Conservation (phyloP, 2,113 vertebrate species). For the Progne subis region DNA sequence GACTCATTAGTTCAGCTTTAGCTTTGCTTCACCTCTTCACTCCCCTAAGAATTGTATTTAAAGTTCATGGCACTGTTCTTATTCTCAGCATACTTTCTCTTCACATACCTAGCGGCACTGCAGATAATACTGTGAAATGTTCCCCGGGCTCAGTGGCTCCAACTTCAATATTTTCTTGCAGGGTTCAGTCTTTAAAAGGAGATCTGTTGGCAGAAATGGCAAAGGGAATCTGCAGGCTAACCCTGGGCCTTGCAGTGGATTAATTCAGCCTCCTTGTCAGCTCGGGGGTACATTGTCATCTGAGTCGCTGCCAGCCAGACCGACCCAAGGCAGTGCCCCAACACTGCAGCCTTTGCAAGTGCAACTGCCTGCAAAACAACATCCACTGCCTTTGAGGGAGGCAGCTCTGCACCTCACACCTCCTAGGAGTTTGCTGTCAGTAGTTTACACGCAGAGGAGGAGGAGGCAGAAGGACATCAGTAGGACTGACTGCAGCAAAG, state of each 20-base stretch:
- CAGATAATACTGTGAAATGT: background rate
- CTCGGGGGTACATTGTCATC: background rate
- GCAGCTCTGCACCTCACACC: background rate
- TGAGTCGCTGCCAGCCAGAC: background rate
- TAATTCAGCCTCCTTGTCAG: background rate
- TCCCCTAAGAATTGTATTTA: conserved; percentile 18
- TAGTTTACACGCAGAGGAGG: background rate
- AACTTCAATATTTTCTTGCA: background rate
- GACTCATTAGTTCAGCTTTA: conserved; percentile 38
- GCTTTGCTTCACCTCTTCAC: conserved; percentile 31
- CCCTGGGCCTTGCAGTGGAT: background rate
- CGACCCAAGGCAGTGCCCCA: background rate
- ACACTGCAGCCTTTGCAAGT: background rate
- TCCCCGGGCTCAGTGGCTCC: background rate
- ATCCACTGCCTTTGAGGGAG: background rate
- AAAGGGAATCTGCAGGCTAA: background rate
- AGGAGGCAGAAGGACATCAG: background rate
- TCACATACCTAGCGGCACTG: background rate
- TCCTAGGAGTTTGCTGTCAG: background rate
- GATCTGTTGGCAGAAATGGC: background rate
- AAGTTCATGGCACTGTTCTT: conserved; percentile 40
- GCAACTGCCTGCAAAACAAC: background rate
- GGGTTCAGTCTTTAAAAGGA: background rate
- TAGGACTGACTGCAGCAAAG: background rate
- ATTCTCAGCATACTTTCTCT: background rate